Evolutionary conservation across 30 jellyfish, hydroid and myxozoan genomes (phyloP).

Genomic region (Hydractinia echinata): DNA sequence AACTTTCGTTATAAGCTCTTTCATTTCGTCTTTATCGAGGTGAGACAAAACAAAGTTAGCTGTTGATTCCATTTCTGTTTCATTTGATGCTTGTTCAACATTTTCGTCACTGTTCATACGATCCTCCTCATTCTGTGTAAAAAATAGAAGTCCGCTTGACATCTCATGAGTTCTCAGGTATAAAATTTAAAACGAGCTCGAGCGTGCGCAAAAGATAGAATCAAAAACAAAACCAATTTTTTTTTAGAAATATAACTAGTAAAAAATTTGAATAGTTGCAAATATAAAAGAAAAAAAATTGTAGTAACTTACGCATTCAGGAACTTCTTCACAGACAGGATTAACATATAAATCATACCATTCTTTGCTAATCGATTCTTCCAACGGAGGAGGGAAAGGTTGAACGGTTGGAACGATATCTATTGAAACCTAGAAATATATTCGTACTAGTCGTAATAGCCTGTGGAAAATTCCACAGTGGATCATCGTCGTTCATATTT

Average conservation of each 20-base stretch:
- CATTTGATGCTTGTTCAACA: too few relatives aligned
- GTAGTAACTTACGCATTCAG: not conserved
- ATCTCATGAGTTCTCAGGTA: not conserved
- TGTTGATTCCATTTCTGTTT: not conserved
- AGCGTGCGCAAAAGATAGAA: not conserved
- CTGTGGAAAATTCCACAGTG: too few relatives aligned
- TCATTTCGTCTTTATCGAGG: not conserved
- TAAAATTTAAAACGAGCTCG: too few relatives aligned
- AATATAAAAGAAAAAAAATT: not conserved
- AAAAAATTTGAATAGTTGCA: not conserved
- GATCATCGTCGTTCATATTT: too few relatives aligned
- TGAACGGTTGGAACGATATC: not conserved
- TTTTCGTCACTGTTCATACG: too few relatives aligned
- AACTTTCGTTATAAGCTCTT: not conserved
- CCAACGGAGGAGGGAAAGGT: slow-evolving; percentile 2
- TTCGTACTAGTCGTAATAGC: too few relatives aligned
- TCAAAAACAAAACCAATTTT: not conserved
- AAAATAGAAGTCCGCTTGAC: not conserved
- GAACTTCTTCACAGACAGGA: not conserved
- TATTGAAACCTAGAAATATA: not conserved
- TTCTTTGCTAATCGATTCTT: slow-evolving; percentile 2
- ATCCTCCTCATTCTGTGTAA: too few relatives aligned
- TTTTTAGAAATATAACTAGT: not conserved
- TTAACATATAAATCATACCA: not conserved
- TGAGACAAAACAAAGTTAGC: slow-evolving; percentile 4